These are phyloP conservation scores for Conistra vaccinii DNA, from an alignment of 2,888 invertebrate species.

Conservation along the genomic window DNA sequence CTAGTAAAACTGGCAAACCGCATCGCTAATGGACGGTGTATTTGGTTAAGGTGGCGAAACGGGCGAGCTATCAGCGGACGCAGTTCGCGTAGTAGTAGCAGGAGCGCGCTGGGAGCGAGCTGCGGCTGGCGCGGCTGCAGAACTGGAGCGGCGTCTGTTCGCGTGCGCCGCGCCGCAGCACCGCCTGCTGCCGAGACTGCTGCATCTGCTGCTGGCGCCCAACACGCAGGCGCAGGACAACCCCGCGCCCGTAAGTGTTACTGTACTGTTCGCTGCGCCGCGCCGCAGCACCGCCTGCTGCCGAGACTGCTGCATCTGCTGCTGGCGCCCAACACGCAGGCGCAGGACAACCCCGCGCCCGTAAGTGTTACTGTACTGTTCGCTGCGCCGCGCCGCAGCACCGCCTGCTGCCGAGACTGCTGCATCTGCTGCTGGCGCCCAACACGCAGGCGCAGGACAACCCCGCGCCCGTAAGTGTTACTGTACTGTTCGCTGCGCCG, in stretches of 20 bases:
- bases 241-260: conserved; percentile 50
- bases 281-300: conserved; percentile 87
- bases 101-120: conserved; percentile 86
- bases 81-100: conserved; percentile 83
- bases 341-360: conserved; percentile 39
- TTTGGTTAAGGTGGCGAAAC: conserved; percentile 21
- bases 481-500: not conserved
- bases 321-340: conserved; percentile 64
- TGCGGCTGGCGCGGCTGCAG: conserved; percentile 75
- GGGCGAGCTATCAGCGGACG: conserved; percentile 77
- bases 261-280: conserved; percentile 42
- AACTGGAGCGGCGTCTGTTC: conserved; percentile 85
- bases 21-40: not conserved
- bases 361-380: conserved; percentile 53
- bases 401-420: conserved; percentile 83
- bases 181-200: conserved; percentile 86
- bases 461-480: conserved; percentile 45
- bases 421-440: conserved; percentile 80
- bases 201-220: conserved; percentile 81
- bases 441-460: conserved; percentile 30
- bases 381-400: conserved; percentile 78
- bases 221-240: conserved; percentile 40
- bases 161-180: conserved; percentile 85
- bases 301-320: conserved; percentile 83
- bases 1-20: not conserved